Evolutionary conservation across 2,888 invertebrate genomes (phyloP), one percentile per base, ranked within the genome.

Genomic region (Acleris laterana): DNA sequence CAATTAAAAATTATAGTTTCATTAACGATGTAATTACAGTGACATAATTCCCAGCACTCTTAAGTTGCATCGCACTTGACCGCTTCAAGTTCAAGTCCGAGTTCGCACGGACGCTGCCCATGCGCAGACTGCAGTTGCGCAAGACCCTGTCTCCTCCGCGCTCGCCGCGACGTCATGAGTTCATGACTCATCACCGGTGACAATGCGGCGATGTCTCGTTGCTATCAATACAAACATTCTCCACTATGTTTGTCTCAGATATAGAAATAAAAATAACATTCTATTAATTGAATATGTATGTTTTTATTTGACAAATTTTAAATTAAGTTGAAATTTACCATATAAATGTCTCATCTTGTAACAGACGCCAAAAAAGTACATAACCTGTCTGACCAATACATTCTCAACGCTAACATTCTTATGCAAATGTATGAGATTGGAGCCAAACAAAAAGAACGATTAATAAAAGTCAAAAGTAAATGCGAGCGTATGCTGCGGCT

Each of bases 391-490:
- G 64, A 68, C 70, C 69, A 70, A 71, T 75, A 76, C 74, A 72
- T 66, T 70, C 77, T 74, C 72, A 78, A 70, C 75, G 75, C 73
- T 78, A 75, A 84, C 84, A 88, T 88, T 88, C 82, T 83, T 88
- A 89, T 89, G 88, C 85, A 88, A 88, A 89, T 89, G 79, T 78
- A 75, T 76, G 74, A 83, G 82, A 87, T 83, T 85, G 85, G 79
- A 83, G 77, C 73, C 71, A 79, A 86, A 87, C 85, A 88, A 88
- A 89, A 90, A 84, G 79, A 83, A 81, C 83, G 80, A 86, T 88
- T 87, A 86, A 88, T 88, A 84, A 84, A 83, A 87, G 83, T 86
- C 85, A 85, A 85, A 86, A 87, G 81, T 84, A 86, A 89, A 87
- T 86, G 61, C 83, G 84, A 85, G 80, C 79, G 81, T 81, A 82